phyloP scores from a whole-genome alignment of 92 coral and sea anemone species.

The Porites lobata region DNA sequence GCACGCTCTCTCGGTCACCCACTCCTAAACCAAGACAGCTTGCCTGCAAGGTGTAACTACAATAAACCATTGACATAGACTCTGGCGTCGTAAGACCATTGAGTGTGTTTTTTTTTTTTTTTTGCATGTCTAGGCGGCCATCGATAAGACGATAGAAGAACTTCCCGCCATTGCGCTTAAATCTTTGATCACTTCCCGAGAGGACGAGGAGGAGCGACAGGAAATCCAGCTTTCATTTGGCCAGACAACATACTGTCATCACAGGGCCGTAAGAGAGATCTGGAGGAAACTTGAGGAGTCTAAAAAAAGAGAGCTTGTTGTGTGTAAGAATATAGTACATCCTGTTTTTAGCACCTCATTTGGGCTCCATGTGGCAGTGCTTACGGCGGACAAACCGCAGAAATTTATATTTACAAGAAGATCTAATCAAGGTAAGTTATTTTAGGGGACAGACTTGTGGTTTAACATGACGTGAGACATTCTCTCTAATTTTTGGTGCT shows the following conservation, averaged over 20 bases:
- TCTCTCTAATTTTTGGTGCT: no score
- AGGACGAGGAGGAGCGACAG: slow-evolving; percentile 97
- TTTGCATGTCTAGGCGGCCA: slow-evolving; percentile 67
- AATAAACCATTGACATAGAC: not conserved
- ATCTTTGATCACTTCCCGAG: slow-evolving; percentile 90
- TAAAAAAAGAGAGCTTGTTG: slow-evolving; percentile 71
- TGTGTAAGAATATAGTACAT: slow-evolving; percentile 91
- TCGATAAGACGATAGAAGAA: slow-evolving; percentile 90
- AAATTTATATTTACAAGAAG: slow-evolving; percentile 94
- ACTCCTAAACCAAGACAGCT: not conserved
- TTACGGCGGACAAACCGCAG: slow-evolving; percentile 92
- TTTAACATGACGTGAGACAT: not conserved
- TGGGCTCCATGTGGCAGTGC: slow-evolving; percentile 99
- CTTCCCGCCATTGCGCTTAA: slow-evolving; percentile 94
- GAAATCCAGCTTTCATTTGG: slow-evolving; percentile 84
- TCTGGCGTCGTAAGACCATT: no score
- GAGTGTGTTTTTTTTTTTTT: not conserved
- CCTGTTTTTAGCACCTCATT: slow-evolving; percentile 97
- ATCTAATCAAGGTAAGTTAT: slow-evolving; percentile 86
- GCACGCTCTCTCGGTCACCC: no score
- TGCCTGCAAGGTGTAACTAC: not conserved
- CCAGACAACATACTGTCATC: slow-evolving; percentile 97
- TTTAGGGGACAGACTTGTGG: not conserved
- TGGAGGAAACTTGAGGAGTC: slow-evolving; percentile 91
- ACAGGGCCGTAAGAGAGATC: slow-evolving; percentile 94